Conservation (phyloP, 1,140 invertebrate species). For the Aphidius ervi region DNA sequence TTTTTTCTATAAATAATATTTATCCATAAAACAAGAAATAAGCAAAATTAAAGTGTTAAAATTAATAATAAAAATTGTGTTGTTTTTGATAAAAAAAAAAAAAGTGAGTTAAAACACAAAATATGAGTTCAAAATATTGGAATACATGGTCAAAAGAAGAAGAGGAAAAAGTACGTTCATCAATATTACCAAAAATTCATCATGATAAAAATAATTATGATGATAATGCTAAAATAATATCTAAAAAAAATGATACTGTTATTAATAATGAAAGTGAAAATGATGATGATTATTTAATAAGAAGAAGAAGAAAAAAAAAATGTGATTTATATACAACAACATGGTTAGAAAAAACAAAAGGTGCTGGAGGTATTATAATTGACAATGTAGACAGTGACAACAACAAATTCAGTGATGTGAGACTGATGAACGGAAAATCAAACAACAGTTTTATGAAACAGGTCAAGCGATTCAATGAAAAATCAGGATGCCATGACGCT, state of each 20-base stretch:
- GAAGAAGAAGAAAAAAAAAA: background rate
- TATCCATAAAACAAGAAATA: background rate
- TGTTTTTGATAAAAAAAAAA: background rate
- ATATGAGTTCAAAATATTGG: conserved; percentile 41
- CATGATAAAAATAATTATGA: background rate
- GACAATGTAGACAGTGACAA: conserved; percentile 17
- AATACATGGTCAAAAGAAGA: conserved; percentile 26
- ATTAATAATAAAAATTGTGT: background rate
- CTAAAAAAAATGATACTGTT: background rate
- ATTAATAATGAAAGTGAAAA: background rate
- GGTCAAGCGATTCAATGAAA: conserved; percentile 23
- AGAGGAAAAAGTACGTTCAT: conserved; percentile 17
- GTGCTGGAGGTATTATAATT: background rate
- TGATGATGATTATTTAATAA: conserved; percentile 2
- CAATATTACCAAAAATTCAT: conserved; percentile 11
- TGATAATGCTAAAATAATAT: background rate
- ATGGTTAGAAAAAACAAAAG: conserved; percentile 18
- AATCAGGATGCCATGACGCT: conserved; percentile 11
- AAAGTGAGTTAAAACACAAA: background rate
- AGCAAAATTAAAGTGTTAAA: background rate
- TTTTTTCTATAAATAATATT: background rate
- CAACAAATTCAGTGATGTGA: conserved; percentile 8
- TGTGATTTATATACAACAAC: conserved; percentile 7
- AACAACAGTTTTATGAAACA: conserved; percentile 25
- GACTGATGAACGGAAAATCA: conserved; percentile 25